Conservation (phyloP, 2,888 invertebrate genomes). For the Mactromeris polynyma region DNA sequence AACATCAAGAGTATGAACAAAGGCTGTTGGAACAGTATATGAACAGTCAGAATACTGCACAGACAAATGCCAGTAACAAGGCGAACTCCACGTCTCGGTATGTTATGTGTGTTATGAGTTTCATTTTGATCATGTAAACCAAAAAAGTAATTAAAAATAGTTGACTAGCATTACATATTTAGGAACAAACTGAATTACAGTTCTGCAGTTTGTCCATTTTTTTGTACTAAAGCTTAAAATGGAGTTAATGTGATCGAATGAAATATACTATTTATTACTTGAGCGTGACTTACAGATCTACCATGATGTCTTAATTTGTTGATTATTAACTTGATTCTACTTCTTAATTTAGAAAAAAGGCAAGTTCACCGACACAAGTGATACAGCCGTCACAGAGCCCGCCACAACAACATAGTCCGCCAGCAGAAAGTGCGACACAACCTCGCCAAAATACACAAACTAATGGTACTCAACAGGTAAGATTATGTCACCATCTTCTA, state of each 20-base stretch:
- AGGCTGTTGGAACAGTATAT: constrained; percentile 85
- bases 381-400: constrained; percentile 60
- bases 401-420: constrained; percentile 54
- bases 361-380: constrained; percentile 74
- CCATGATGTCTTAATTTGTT: not conserved
- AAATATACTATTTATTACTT: too few species aligned
- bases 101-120: not conserved
- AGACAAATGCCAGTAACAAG: constrained; percentile 73
- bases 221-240: too few species aligned
- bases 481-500: not conserved
- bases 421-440: constrained; percentile 40
- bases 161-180: not conserved
- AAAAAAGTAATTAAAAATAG: too few species aligned
- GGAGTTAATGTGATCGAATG: too few species aligned
- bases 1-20: constrained; percentile 87
- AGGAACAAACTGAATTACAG: too few species aligned
- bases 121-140: too few species aligned
- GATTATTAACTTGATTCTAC: not conserved
- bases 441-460: constrained; percentile 55
- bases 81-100: constrained; percentile 73
- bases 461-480: constrained; percentile 55
- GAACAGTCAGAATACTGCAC: constrained; percentile 83
- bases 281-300: too few species aligned
- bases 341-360: constrained; percentile 74
- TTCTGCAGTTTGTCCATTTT: too few species aligned